Evolutionary conservation across 2,888 invertebrate species (phyloP).

Genomic region (Trachelus troglodyta): DNA sequence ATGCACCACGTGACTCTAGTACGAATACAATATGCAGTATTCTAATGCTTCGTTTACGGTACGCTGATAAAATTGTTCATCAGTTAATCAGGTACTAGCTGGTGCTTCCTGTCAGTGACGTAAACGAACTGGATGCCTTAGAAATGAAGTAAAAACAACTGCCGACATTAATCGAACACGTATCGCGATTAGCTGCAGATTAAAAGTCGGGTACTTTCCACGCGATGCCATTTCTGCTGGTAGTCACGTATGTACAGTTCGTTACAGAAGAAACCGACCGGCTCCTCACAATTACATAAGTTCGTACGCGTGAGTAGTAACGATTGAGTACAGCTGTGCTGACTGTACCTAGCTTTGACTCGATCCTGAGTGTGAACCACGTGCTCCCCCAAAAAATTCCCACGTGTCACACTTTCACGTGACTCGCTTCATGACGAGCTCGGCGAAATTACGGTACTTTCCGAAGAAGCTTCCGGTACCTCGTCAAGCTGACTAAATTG

Average conservation of each 20-base stretch:
- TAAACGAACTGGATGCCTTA: not conserved
- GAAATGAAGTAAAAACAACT: not conserved
- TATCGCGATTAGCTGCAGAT: not conserved
- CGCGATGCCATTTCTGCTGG: not conserved
- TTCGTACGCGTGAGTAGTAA: not conserved
- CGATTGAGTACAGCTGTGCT: not conserved
- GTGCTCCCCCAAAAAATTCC: not conserved
- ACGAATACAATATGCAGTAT: not conserved
- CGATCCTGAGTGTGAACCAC: not conserved
- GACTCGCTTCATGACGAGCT: not conserved
- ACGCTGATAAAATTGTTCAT: not conserved
- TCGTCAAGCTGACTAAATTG: not conserved
- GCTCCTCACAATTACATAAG: not conserved
- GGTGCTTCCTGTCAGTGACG: not conserved
- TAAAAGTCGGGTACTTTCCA: not conserved
- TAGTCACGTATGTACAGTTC: not conserved
- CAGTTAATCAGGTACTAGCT: not conserved
- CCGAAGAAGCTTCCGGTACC: not conserved
- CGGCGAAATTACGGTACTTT: not conserved
- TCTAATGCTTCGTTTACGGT: not conserved
- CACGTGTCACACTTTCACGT: not conserved
- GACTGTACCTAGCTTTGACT: not conserved
- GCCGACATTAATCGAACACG: not conserved
- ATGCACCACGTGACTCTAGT: slow-evolving; percentile 29
- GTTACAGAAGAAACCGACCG: not conserved